These are phyloP conservation scores for Vultur gryphus DNA, from an alignment of 2,797 vertebrate genomes.

Conservation along the genomic window DNA sequence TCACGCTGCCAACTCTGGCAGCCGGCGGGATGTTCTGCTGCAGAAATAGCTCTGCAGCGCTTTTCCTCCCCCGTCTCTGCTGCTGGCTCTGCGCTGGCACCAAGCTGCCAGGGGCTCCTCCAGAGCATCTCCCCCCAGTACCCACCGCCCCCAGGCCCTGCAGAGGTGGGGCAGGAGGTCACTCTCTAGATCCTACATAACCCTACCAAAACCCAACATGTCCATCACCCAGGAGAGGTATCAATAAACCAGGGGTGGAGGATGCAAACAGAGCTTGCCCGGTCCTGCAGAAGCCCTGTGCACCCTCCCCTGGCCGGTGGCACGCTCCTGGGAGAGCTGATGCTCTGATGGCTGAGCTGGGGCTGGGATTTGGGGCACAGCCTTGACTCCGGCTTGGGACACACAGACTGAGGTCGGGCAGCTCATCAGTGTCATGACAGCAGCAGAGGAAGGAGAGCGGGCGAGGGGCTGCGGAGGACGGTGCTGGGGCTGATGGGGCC, in stretches of 20 bases:
- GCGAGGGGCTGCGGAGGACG: accelerated
- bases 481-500: not conserved
- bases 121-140: not conserved
- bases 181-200: not conserved
- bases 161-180: not conserved
- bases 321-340: accelerated
- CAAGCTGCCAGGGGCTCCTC: not conserved
- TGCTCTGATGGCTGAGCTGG: not conserved
- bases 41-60: not conserved
- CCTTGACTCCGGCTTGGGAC: not conserved
- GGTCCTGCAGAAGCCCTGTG: not conserved
- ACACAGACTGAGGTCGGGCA: accelerated
- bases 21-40: not conserved
- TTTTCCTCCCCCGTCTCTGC: not conserved
- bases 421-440: not conserved
- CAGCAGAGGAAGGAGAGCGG: not conserved
- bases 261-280: not conserved
- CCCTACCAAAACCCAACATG: not conserved
- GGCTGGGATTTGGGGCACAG: not conserved
- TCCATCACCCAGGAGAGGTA: not conserved
- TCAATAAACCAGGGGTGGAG: not conserved
- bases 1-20: not conserved
- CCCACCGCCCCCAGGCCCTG: accelerated
- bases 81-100: not conserved
- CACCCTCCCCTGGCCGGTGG: not conserved